Percentiles rank a stretch among this genome's conserved stretches.
phyloP scores from a whole-genome alignment of 2,797 vertebrate genomes.

The Pempheris klunzingeri region DNA sequence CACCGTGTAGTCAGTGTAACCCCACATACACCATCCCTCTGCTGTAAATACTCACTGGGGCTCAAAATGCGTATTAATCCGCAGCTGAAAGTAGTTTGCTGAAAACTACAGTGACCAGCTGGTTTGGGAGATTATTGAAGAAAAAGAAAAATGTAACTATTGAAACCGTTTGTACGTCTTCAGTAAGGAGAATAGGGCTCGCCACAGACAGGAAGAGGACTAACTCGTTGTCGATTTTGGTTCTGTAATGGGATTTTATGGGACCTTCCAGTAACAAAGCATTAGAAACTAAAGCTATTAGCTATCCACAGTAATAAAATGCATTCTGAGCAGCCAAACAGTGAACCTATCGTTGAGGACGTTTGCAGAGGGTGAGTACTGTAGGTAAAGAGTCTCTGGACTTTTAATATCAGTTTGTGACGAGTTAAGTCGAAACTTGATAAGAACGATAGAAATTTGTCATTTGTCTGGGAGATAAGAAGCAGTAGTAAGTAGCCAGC shows the following conservation, averaged over 20 bases:
- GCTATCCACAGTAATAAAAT: neutral
- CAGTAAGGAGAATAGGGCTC: neutral
- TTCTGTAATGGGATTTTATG: neutral
- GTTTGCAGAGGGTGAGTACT: conserved; percentile 41
- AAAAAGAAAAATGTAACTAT: neutral
- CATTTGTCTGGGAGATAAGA: conserved; percentile 4
- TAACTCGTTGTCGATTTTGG: neutral
- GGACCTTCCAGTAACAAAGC: neutral
- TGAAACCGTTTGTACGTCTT: too few species aligned
- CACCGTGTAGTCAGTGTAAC: neutral
- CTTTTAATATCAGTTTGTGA: neutral
- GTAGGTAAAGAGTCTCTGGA: neutral
- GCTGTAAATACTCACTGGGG: neutral
- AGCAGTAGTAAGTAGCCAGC: neutral
- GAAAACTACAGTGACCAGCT: neutral
- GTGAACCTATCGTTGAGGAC: neutral
- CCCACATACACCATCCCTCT: neutral
- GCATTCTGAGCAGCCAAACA: neutral
- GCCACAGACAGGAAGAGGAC: neutral
- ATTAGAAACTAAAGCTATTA: neutral
- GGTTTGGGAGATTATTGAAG: neutral
- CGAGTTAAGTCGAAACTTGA: conserved; percentile 15
- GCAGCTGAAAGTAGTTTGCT: neutral
- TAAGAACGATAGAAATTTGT: conserved; percentile 7
- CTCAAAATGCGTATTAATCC: neutral